Conservation (phyloP, 2,113 vertebrate genomes). For the Herpetotheres cachinnans region DNA sequence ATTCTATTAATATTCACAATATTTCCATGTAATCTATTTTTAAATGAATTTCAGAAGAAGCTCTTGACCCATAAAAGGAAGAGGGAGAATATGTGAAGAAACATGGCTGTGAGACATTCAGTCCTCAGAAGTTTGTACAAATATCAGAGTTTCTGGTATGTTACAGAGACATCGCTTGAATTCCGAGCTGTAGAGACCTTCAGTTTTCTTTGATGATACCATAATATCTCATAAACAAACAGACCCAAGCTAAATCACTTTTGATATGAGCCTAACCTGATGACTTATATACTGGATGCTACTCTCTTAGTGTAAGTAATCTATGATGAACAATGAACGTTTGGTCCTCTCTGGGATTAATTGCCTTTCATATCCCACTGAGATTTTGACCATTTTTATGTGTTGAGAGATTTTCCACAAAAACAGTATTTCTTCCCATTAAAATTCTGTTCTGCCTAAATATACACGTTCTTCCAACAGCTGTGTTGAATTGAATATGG, state of each 20-base stretch:
- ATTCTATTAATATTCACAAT: rapidly evolving
- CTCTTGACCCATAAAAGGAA: not conserved
- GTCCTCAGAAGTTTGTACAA: not conserved
- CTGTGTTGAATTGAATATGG: not conserved
- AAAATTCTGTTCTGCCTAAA: not conserved
- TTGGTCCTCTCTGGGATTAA: not conserved
- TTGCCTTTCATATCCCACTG: not conserved
- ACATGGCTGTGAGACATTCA: not conserved
- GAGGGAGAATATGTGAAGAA: not conserved
- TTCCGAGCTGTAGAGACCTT: not conserved
- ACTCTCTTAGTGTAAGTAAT: not conserved
- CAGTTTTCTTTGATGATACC: not conserved
- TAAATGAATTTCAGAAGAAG: not conserved
- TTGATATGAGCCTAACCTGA: not conserved
- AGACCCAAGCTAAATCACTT: not conserved
- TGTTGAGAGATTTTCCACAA: not conserved
- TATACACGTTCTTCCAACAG: not conserved
- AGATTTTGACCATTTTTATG: not conserved
- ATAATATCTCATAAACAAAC: not conserved
- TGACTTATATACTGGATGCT: not conserved
- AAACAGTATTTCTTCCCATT: not conserved
- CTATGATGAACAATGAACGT: not conserved
- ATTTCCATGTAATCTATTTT: not conserved
- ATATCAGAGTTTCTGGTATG: not conserved
- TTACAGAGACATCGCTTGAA: not conserved